Percentiles rank a stretch among this genome's conserved stretches.
These are phyloP conservation scores for Ptychobarbus kaznakovi DNA, from an alignment of 2,797 vertebrate species.

Conservation along the genomic window DNA sequence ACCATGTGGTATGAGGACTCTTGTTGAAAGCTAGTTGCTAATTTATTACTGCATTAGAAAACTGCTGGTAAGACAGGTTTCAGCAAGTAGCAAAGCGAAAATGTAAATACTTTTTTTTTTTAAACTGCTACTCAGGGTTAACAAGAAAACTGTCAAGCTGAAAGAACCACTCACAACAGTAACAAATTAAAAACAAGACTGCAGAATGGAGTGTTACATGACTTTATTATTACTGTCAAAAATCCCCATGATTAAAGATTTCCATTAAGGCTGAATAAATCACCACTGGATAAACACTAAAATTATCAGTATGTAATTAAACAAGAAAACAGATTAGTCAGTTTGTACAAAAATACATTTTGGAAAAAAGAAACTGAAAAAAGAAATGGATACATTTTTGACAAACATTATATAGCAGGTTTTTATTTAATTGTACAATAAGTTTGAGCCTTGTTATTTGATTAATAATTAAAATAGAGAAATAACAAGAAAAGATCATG, in stretches of 20 bases:
- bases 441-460: too few species aligned
- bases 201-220: not conserved
- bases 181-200: not conserved
- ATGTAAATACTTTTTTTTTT: not conserved
- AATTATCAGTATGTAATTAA: not conserved
- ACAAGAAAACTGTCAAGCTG: constrained; percentile 3
- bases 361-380: not conserved
- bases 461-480: not conserved
- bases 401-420: not conserved
- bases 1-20: not conserved
- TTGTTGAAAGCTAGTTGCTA: not conserved
- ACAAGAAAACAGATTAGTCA: not conserved
- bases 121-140: constrained; percentile 17
- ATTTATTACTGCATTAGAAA: not conserved
- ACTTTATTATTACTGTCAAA: constrained; percentile 28
- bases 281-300: not conserved
- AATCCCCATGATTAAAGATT: not conserved
- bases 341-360: not conserved
- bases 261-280: not conserved
- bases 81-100: not conserved
- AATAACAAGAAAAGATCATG: not conserved
- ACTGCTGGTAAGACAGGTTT: constrained; percentile 27
- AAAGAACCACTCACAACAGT: not conserved
- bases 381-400: not conserved
- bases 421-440: not conserved